A percentile compares a stretch with the other conserved stretches of the same genome.
Evolutionary conservation across 2,888 invertebrate genomes (phyloP).

Genomic region (Ennomos erosarius): DNA sequence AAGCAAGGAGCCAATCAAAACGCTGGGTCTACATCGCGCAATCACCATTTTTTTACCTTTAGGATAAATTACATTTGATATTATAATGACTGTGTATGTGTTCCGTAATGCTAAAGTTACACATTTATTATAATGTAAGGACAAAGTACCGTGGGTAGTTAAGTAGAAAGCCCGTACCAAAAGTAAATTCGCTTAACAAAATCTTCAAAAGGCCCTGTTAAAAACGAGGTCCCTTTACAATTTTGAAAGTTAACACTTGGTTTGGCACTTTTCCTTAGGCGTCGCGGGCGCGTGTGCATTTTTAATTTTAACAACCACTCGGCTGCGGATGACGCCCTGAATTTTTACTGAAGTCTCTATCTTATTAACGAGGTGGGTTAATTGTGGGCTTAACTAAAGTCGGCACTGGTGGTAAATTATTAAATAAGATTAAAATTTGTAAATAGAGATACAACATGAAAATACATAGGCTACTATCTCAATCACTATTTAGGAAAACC

Average conservation of each 20-base stretch:
- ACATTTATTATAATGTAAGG: neutral
- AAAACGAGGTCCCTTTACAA: constrained; percentile 52
- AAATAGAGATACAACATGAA: constrained; percentile 1
- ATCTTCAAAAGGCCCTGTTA: neutral
- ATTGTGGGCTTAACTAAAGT: constrained; percentile 56
- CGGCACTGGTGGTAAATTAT: constrained; percentile 37
- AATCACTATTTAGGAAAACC: no score
- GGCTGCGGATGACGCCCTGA: constrained; percentile 72
- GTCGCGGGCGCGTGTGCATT: constrained; percentile 73
- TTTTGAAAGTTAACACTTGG: constrained; percentile 59
- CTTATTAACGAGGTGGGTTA: constrained; percentile 73
- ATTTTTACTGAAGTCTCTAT: constrained; percentile 79
- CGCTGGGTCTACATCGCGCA: no score
- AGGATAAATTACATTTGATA: no score
- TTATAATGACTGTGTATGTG: no score
- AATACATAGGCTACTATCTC: no score
- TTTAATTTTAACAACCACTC: constrained; percentile 79
- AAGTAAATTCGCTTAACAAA: neutral
- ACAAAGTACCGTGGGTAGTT: neutral
- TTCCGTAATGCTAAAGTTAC: neutral
- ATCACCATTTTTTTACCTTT: neutral
- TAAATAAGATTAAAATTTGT: constrained; percentile 13
- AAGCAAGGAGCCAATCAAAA: no score
- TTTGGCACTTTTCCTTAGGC: constrained; percentile 77
- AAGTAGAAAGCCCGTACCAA: constrained; percentile 1